A percentile compares a stretch with the other conserved stretches of the same genome.
phyloP scores from a whole-genome alignment of 1,140 invertebrate species.

The Metaphire vulgaris region DNA sequence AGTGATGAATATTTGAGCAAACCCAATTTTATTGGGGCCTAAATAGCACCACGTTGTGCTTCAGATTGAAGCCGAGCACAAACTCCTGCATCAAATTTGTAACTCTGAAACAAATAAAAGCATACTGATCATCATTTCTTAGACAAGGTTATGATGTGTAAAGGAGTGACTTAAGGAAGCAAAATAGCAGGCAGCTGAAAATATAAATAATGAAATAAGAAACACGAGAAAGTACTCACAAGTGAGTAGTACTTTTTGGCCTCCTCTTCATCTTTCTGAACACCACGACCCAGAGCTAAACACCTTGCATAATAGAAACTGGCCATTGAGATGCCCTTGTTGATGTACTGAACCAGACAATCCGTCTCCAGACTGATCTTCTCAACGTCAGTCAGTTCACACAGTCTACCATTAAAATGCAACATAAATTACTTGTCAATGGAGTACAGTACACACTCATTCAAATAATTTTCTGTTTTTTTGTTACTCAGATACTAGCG shows the following conservation, averaged over 20 bases:
- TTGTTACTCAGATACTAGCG: no score
- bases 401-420: slow-evolving; percentile 37
- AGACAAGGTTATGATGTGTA: no score
- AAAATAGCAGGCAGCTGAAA: no score
- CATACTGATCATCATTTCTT: no score
- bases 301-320: slow-evolving; percentile 50
- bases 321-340: slow-evolving; percentile 47
- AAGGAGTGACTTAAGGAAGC: no score
- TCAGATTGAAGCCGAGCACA: not conserved
- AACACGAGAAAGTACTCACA: slow-evolving; percentile 35
- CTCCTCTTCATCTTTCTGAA: slow-evolving; percentile 37
- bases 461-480: no score
- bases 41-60: not conserved
- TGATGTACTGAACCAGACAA: slow-evolving; percentile 44
- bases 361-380: slow-evolving; percentile 45
- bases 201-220: no score
- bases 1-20: no score
- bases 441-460: not conserved
- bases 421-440: not conserved
- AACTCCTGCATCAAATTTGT: not conserved
- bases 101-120: not conserved
- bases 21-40: no score
- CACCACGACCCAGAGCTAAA: slow-evolving; percentile 41
- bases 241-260: slow-evolving; percentile 47
- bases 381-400: slow-evolving; percentile 40